Evolutionary conservation across 1,140 invertebrate species (phyloP).

Genomic region (Heliconius hermathena): DNA sequence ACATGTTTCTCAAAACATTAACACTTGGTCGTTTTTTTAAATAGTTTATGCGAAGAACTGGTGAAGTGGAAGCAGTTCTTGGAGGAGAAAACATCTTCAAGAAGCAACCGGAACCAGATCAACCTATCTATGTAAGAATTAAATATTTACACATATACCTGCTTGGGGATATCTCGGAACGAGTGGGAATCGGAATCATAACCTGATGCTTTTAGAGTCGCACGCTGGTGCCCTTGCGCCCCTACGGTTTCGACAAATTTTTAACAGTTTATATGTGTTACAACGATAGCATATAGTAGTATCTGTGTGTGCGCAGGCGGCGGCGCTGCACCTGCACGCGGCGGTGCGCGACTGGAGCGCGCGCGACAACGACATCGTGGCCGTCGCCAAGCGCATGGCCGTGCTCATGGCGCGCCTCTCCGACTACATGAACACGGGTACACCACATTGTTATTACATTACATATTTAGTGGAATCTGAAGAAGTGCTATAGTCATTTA

Average conservation of each 20-base stretch:
- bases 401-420: constrained; percentile 97
- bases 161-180: no score
- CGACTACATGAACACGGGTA: constrained; percentile 82
- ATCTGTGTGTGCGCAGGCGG: no score
- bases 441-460: no score
- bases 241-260: no score
- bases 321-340: constrained; percentile 97
- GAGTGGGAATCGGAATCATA: no score
- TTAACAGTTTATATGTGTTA: no score
- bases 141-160: neutral
- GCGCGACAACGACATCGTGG: constrained; percentile 99
- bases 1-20: no score
- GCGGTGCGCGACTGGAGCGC: constrained; percentile 99
- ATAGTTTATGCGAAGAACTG: constrained; percentile 64
- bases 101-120: constrained; percentile 94
- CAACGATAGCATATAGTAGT: no score
- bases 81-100: constrained; percentile 94
- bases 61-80: constrained; percentile 62
- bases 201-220: no score
- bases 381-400: constrained; percentile 99
- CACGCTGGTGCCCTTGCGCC: no score
- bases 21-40: constrained; percentile 17
- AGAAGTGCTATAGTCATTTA: no score
- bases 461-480: no score
- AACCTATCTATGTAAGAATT: constrained; percentile 95